Evolutionary conservation across 2,113 vertebrate genomes (phyloP), one percentile per base, ranked within the genome.

Genomic region (Camarhynchus parvulus): DNA sequence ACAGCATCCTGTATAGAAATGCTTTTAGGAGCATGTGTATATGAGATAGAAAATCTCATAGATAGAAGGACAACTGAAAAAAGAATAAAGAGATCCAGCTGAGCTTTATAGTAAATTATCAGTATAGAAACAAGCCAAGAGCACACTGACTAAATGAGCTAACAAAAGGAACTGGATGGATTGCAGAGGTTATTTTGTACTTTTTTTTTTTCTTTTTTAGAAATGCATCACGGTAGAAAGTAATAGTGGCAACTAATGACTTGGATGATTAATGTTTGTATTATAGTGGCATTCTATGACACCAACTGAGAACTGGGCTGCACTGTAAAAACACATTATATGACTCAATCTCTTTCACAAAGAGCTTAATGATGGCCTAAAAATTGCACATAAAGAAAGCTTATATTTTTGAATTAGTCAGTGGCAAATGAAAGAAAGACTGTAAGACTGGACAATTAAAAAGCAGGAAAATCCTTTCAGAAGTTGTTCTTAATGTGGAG

Each of bases 361-460:
- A 96, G 82, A 77, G 76, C 73, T 92, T 96, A 96, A 96, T 92
- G 90, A 88, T 92, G 93, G 88, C 85, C 95, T 94, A 93, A 95
- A 95, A 95, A 93, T 46, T 90, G 64, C 79, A 72, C 68, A 92
- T 75, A 90, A 86, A 92, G 85, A 80, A 94, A 93, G 83, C 90
- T 81, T 56, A 73, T 81, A 96, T 96, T 96, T 97, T 93, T 88
- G 28, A 97, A 97, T 96, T 96, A 96, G 93, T 90, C 64, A 90
- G 73, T 83, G n/a, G 76, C 52, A 89, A 95, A 86, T 10, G 79
- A 94, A 96, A 93, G 85, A 96, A 93, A 93, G 87, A 81, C 50
- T 81, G 58, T 69, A 89, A 77, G 82, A 58, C 58, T 0, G 39
- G 82, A 90, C 87, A 94, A 93, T 81, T 94, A 94, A 92, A 90